Conservation (phyloP, 2,797 vertebrate genomes). For the Poeciliopsis gracilis region DNA sequence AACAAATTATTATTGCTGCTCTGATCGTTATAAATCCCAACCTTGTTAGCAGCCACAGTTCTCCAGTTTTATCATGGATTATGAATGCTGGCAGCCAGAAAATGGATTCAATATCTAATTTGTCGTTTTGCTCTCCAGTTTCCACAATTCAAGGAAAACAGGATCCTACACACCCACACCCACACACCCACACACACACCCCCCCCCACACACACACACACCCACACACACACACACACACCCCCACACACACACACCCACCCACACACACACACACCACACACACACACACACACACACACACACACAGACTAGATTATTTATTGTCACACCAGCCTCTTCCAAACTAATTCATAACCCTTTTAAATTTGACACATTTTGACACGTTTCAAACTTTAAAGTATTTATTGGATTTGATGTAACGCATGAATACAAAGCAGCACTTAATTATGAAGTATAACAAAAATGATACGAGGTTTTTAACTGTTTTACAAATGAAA, state of each 20-base stretch:
- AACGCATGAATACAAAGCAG: not conserved
- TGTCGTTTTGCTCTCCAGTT: constrained; percentile 26
- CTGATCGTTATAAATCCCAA: constrained; percentile 57
- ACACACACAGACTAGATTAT: not conserved
- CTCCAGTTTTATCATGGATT: constrained; percentile 38
- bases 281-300: no score
- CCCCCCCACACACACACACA: no score
- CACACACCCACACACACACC: no score
- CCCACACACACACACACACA: no score
- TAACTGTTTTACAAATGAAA: not conserved
- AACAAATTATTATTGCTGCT: constrained; percentile 61
- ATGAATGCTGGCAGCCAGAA: constrained; percentile 23
- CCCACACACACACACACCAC: no score
- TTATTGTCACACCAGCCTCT: not conserved
- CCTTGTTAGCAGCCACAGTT: constrained; percentile 40
- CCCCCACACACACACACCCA: no score
- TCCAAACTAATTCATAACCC: not conserved
- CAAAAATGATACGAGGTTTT: not conserved
- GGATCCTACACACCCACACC: not conserved
- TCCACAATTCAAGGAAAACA: constrained; percentile 9
- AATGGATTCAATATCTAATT: constrained; percentile 44
- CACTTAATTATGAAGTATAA: not conserved
- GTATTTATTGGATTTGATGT: not conserved
- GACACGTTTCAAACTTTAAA: not conserved
- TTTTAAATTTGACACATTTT: not conserved